Base-by-base conservation (phyloP, 2,113 vertebrate species). In the Sylvietta virens region DNA sequence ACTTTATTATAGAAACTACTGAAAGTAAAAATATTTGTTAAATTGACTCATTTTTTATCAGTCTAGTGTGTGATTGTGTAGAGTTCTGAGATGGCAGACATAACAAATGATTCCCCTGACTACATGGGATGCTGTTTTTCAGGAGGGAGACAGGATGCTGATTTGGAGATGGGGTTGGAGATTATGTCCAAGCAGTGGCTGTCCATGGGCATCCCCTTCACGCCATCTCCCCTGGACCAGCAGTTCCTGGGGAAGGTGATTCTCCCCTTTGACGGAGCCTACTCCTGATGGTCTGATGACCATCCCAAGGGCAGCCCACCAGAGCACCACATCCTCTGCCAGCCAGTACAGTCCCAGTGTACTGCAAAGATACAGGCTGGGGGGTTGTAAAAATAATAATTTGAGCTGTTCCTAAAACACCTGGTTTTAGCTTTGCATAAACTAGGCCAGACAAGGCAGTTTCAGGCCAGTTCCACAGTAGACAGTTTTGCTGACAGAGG, bases 401-500 rank as follows among this genome's bases (percentile, higher is more conserved):
- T 40, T 64, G 31, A 54, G 26, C 9, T 1, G 3, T 58, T 82
- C 39, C 45, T 82, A 44, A 90, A 79, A 47, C 44, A 85, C 35
- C 58, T 79, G 9, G 4, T 10, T 95, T 89, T 54, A 80, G 15
- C 28, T 91, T 91, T 87, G 76, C 35, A 73, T 83, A 82, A 95
- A 77, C 58, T 58, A 85, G 83, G 80, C 66, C 76, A 94, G 81
- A 80, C 62, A 47, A 93, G 54, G 94, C 78, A 95, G 78, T 86
- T 94, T 93, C 67, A 93, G 79, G 44, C 51, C 58, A 92, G 87
- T 90, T 94, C 74, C 50, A 90, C 58, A 18, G 62, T 66, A 92
- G 39, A 72, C 58, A 66, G 87, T 88, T 95, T 86, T 96, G 93
- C 94, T 97, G 90, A 89, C 90, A 90, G 77, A 90, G 91, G 27